Conservation (phyloP, 2,113 vertebrate genomes). For the Eonycteris spelaea region DNA sequence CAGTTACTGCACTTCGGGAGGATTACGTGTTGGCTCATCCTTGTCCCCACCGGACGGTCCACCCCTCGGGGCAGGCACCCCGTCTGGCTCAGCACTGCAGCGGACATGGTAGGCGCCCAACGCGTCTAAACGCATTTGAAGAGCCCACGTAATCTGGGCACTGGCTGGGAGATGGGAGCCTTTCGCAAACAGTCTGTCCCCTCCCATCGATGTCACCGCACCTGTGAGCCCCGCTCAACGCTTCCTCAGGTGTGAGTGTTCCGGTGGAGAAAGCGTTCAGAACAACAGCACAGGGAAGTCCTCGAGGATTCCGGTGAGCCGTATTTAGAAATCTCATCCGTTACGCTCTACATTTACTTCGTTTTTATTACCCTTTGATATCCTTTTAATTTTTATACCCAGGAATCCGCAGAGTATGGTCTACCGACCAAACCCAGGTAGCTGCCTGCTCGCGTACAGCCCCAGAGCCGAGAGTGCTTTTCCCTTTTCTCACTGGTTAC, state of each 20-base stretch:
- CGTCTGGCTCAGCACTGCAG: too few relatives aligned
- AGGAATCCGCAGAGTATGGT: not conserved
- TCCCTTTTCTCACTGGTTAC: not conserved
- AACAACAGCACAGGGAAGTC: too few relatives aligned
- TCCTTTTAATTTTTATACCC: not conserved
- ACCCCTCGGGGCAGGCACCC: not conserved
- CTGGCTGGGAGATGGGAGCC: not conserved
- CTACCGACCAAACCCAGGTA: not conserved
- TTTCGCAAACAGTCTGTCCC: not conserved
- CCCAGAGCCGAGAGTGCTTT: not conserved
- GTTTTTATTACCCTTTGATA: not conserved
- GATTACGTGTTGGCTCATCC: not conserved
- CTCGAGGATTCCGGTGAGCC: not conserved
- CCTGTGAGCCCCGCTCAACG: not conserved
- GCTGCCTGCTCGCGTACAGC: not conserved
- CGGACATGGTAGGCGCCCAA: not conserved
- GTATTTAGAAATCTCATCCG: not conserved
- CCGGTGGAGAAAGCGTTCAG: not conserved
- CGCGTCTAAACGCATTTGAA: not conserved
- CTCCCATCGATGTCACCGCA: too few relatives aligned
- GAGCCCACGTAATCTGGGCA: not conserved
- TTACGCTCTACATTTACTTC: not conserved
- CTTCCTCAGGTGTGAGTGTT: not conserved
- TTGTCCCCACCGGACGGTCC: not conserved
- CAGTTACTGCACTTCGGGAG: not conserved